Base-by-base conservation (phyloP, 2,113 vertebrate species). In the Entelurus aequoreus region DNA sequence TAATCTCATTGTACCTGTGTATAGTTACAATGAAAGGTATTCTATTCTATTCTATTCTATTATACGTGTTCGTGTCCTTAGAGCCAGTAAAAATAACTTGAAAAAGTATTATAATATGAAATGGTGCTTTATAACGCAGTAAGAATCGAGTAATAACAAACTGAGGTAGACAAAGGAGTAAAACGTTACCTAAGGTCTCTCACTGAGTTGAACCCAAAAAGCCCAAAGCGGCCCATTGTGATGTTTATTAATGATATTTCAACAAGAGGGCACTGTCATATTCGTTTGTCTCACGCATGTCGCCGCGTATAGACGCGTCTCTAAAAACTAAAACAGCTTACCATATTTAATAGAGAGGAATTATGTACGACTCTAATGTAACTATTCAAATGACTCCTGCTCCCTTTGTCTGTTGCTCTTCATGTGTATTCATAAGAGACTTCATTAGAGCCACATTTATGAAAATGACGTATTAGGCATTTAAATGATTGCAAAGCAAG, bases 361-460 rank as follows among this genome's bases (percentile, higher is more conserved):
- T 49, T 83, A 89, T 92, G 90, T 86, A 92, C 89, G 89, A 92
- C 92, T 94, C 87, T 92, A 91, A 94, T 94, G 86, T 71, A 72
- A 79, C 92, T 93, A 92, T 93, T 92, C 86, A 87, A 91, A 96
- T 93, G 87, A 82, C 85, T 90, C 88, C 85, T 80, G 90, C 93
- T 78, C 90, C 87, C 74, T 84, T 88, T 83, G 85, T 87, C 72
- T 81, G 63, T 46, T 46, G 60, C 77, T 82, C 83, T 88, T 90
- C 89, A 94, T 92, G 92, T 92, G 92, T 92, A 92, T 93, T 94
- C 90, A 92, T 84, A 81, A 87, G 90, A 86, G 69, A 84, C 90
- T 93, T 95, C 91, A 94, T 94, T 94, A 94, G 91, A 93, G 92
- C 90, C 93, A 91, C 90, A 92, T 92, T 93, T 91, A 92, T 94